phyloP scores from a whole-genome alignment of 2,113 vertebrate species.

The Oreochromis aureus region DNA sequence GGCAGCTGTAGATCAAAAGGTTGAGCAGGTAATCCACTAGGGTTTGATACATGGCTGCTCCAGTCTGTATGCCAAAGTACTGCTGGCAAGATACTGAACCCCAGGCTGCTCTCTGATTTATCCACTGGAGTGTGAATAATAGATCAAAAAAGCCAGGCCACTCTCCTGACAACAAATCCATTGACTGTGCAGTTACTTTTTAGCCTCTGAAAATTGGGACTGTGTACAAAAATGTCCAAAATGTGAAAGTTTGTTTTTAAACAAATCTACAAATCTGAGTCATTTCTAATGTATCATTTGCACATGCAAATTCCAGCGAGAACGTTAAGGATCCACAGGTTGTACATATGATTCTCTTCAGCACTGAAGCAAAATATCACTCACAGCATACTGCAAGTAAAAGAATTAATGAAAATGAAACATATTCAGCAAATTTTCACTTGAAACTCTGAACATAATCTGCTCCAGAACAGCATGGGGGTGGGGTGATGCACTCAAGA shows the following conservation, averaged over 20 bases:
- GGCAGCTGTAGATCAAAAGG: background rate
- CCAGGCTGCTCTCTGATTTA: background rate
- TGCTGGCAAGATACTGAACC: background rate
- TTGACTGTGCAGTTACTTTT: rapidly evolving
- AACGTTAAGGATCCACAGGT: background rate
- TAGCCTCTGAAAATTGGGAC: background rate
- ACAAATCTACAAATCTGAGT: background rate
- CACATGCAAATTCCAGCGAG: background rate
- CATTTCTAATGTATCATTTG: background rate
- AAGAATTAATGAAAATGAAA: background rate
- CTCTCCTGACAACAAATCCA: background rate
- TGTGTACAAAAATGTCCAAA: background rate
- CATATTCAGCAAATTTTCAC: background rate
- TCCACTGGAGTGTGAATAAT: background rate
- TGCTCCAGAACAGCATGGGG: background rate
- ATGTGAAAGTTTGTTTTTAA: background rate
- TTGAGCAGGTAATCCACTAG: background rate
- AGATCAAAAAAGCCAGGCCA: rapidly evolving
- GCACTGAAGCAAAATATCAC: background rate
- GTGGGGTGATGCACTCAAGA: background rate
- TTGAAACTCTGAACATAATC: background rate
- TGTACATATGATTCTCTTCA: background rate
- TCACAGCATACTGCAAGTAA: background rate
- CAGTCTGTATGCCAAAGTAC: background rate
- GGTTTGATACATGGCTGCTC: background rate